Percentiles rank a stretch among this genome's conserved stretches.
Conservation (phyloP, 1,140 invertebrate species). For the Ostrea edulis region DNA sequence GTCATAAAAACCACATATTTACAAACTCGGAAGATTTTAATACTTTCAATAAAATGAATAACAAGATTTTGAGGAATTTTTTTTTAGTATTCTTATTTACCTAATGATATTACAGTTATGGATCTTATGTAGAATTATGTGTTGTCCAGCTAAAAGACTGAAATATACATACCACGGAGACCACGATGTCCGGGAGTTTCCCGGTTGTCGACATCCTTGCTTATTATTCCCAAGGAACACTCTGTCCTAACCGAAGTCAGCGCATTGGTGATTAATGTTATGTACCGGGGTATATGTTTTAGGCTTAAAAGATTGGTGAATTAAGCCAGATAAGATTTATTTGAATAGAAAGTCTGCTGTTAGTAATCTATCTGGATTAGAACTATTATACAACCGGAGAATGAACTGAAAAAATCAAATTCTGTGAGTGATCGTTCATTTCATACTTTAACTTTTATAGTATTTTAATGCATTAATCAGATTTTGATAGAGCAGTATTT, state of each 20-base stretch:
- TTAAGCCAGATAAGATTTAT: conserved; percentile 27
- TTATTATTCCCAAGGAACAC: background rate
- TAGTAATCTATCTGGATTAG: conserved; percentile 23
- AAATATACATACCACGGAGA: conserved; percentile 3
- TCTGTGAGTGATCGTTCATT: background rate
- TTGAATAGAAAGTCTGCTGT: conserved; percentile 20
- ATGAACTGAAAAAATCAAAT: conserved; percentile 1
- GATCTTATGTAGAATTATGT: no score
- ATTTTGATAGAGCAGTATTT: background rate
- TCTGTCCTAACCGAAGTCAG: background rate
- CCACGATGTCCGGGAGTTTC: background rate
- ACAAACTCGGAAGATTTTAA: no score
- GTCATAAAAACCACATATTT: no score
- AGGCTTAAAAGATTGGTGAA: conserved; percentile 35
- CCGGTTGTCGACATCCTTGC: background rate
- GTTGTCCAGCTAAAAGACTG: no score
- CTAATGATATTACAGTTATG: no score
- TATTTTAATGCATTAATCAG: conserved; percentile 2
- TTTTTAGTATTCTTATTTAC: no score
- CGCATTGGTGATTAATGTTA: conserved; percentile 22
- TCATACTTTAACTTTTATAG: background rate
- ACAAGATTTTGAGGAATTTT: no score
- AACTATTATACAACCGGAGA: background rate
- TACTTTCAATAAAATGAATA: no score
- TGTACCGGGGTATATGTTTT: conserved; percentile 9